phyloP scores from a whole-genome alignment of 2,113 vertebrate species.

The Periophthalmus modestus region DNA sequence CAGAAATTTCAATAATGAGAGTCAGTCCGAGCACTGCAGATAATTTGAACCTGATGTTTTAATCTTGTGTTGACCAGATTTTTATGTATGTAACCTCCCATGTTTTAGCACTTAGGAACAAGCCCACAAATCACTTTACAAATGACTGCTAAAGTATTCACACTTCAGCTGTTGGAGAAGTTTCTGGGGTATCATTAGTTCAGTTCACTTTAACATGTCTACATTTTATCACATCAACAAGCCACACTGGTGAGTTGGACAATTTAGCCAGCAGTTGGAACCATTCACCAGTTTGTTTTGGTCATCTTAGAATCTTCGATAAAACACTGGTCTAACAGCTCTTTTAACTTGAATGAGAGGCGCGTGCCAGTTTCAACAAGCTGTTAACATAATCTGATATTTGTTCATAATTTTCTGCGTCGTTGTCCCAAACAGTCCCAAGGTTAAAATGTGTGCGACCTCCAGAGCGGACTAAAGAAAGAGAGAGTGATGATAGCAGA shows the following conservation, averaged over 20 bases:
- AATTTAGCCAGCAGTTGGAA: background rate
- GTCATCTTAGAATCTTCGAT: background rate
- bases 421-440: constrained; percentile 9
- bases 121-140: background rate
- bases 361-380: background rate
- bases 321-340: background rate
- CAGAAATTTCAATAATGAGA: constrained; percentile 20
- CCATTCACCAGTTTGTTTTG: background rate
- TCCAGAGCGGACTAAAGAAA: constrained; percentile 28
- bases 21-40: background rate
- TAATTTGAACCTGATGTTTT: background rate
- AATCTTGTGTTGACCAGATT: background rate
- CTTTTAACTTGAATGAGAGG: too few species aligned
- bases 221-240: background rate
- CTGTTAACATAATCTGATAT: background rate
- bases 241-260: background rate
- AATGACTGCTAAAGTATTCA: background rate
- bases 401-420: background rate
- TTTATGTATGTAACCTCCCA: background rate
- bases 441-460: constrained; percentile 35
- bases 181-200: constrained; percentile 23
- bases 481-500: constrained; percentile 42
- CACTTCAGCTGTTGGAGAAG: background rate
- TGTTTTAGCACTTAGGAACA: background rate
- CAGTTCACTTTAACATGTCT: background rate